Percentiles rank a stretch among this genome's conserved stretches.
Conservation (phyloP, 1,140 invertebrate species). For the Solen grandis region DNA sequence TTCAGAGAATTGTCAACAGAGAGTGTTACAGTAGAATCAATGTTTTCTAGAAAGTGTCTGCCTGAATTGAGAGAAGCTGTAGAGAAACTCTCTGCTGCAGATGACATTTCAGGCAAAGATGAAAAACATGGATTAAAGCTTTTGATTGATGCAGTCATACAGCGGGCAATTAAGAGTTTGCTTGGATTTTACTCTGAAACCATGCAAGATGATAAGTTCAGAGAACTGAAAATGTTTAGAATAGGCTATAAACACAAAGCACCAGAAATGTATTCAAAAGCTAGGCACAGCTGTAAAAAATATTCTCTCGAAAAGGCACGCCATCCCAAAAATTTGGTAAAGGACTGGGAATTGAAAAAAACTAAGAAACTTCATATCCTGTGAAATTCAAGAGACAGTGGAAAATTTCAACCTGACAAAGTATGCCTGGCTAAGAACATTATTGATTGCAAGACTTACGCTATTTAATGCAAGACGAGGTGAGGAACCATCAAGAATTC, state of each 20-base stretch:
- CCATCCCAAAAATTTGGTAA: constrained; percentile 26
- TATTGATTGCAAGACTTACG: constrained; percentile 47
- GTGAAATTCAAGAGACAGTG: constrained; percentile 25
- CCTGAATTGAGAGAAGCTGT: too few relatives aligned
- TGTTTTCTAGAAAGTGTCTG: too few relatives aligned
- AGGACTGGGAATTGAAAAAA: constrained; percentile 24
- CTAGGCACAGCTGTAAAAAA: constrained; percentile 23
- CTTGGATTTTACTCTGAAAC: constrained; percentile 6
- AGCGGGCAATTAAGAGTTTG: constrained; percentile 16
- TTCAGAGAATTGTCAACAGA: too few relatives aligned
- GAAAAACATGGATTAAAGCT: too few relatives aligned
- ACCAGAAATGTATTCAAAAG: constrained; percentile 34
- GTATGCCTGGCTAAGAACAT: constrained; percentile 36
- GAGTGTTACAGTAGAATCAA: too few relatives aligned
- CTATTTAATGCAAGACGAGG: constrained; percentile 57
- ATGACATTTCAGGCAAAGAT: too few relatives aligned
- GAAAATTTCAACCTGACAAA: constrained; percentile 38
- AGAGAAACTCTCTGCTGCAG: too few relatives aligned
- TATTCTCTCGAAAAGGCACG: constrained; percentile 41
- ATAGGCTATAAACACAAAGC: constrained; percentile 6
- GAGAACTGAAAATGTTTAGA: constrained; percentile 16
- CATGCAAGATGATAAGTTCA: constrained; percentile 11
- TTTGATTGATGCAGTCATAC: too few relatives aligned
- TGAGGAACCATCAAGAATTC: constrained; percentile 42
- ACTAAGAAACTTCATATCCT: constrained; percentile 33